These are phyloP conservation scores for Cylloceria caligata DNA, from an alignment of 2,888 invertebrate genomes.

Conservation along the genomic window DNA sequence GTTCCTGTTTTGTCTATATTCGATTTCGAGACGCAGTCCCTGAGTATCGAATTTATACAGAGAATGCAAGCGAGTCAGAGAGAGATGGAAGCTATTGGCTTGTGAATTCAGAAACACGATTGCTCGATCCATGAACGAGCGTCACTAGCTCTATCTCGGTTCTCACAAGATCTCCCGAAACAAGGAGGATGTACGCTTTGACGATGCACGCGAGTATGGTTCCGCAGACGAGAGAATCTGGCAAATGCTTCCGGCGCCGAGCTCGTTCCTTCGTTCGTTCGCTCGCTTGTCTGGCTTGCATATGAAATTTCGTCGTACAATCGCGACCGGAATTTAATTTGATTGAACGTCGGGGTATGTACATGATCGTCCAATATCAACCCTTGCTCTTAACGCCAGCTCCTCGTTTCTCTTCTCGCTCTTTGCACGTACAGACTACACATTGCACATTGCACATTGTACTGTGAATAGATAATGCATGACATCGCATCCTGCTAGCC, in stretches of 20 bases:
- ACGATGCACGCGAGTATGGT: conserved; percentile 7
- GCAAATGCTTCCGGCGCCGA: conserved; percentile 21
- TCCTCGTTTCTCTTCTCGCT: not conserved
- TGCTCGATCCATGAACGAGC: not conserved
- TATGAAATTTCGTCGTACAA: conserved; percentile 57
- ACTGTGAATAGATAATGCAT: not conserved
- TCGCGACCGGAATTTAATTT: conserved; percentile 55
- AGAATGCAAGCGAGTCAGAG: not conserved
- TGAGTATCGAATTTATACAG: not conserved
- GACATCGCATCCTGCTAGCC: conserved; percentile 9
- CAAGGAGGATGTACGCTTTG: conserved; percentile 19
- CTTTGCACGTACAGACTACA: too few species aligned
- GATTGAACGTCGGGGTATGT: conserved; percentile 28
- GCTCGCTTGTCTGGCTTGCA: conserved; percentile 41
- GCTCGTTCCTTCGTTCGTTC: conserved; percentile 26
- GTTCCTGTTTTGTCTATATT: conserved; percentile 17
- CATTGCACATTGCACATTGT: conserved; percentile 2
- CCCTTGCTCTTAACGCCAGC: not conserved
- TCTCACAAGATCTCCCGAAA: not conserved
- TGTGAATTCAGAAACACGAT: not conserved
- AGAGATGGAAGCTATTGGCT: not conserved
- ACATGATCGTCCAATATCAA: conserved; percentile 28
- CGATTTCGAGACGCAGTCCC: not conserved
- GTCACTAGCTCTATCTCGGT: not conserved
- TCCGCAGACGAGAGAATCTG: conserved; percentile 25